phyloP scores from a whole-genome alignment of 2,888 invertebrate genomes.

The Muschampia plurimacula region DNA sequence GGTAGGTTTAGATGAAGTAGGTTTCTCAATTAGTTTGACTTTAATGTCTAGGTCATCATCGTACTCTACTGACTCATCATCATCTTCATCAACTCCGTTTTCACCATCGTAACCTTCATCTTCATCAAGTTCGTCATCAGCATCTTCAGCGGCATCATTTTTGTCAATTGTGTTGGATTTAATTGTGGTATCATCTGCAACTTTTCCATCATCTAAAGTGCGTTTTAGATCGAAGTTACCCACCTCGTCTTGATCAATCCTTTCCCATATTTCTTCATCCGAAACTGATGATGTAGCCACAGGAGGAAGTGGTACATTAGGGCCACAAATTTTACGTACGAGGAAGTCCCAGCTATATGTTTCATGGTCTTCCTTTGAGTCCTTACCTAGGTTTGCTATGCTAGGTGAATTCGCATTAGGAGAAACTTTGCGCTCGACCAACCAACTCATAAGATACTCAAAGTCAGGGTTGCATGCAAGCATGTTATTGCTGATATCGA shows the following conservation, averaged over 20 bases:
- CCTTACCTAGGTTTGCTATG: constrained; percentile 72
- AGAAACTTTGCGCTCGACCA: constrained; percentile 85
- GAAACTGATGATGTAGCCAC: constrained; percentile 65
- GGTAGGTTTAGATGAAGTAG: constrained; percentile 45
- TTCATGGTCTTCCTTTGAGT: constrained; percentile 67
- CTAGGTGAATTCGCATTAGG: constrained; percentile 75
- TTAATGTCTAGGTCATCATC: constrained; percentile 74
- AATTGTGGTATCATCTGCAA: constrained; percentile 60
- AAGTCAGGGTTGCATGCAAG: constrained; percentile 89
- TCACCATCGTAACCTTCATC: constrained; percentile 68
- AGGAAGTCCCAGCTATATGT: constrained; percentile 80
- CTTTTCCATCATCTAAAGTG: constrained; percentile 74
- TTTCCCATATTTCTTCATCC: constrained; percentile 81
- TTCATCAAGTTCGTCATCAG: constrained; percentile 66
- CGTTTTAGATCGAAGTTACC: constrained; percentile 76
- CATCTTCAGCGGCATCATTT: constrained; percentile 66
- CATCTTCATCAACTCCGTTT: constrained; percentile 64
- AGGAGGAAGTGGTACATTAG: constrained; percentile 64
- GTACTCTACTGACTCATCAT: constrained; percentile 65
- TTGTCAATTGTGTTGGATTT: constrained; percentile 46
- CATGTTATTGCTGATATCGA: constrained; percentile 88
- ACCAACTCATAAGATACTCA: constrained; percentile 88
- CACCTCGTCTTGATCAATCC: constrained; percentile 70
- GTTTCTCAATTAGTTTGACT: constrained; percentile 69
- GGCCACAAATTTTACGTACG: constrained; percentile 75